These are phyloP conservation scores for Lepus europaeus DNA, from an alignment of 2,113 vertebrate species.

Conservation along the genomic window DNA sequence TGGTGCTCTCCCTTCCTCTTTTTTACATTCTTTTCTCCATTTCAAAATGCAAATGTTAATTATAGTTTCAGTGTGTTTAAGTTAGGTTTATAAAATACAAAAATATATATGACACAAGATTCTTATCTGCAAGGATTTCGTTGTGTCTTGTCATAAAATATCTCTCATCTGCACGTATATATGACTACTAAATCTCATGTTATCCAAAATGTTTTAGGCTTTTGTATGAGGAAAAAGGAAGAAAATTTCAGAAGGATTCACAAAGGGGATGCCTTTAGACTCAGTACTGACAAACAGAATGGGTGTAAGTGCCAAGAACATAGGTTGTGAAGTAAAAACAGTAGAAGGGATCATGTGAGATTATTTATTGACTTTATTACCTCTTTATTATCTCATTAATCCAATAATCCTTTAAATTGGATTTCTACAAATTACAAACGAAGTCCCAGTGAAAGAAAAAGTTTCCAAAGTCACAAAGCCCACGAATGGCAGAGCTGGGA, in stretches of 20 bases:
- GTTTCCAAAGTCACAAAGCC: not conserved
- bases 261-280: not conserved
- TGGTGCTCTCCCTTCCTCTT: not conserved
- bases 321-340: not conserved
- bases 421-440: not conserved
- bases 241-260: not conserved
- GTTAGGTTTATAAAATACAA: not conserved
- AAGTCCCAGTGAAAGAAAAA: not conserved
- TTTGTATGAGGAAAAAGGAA: not conserved
- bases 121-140: not conserved
- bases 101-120: not conserved
- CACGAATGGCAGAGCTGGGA: not conserved
- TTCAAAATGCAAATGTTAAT: not conserved
- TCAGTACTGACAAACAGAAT: not conserved
- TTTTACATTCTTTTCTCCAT: not conserved
- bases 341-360: not conserved
- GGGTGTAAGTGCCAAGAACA: not conserved
- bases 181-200: not conserved
- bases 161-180: not conserved
- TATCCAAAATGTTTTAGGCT: not conserved
- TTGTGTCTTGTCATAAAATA: not conserved
- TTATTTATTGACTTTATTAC: not conserved
- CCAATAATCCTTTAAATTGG: not conserved
- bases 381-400: not conserved
- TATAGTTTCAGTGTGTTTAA: not conserved